Base-by-base conservation (phyloP, 23 tunicate genomes). In the Ciona savignyi region DNA sequence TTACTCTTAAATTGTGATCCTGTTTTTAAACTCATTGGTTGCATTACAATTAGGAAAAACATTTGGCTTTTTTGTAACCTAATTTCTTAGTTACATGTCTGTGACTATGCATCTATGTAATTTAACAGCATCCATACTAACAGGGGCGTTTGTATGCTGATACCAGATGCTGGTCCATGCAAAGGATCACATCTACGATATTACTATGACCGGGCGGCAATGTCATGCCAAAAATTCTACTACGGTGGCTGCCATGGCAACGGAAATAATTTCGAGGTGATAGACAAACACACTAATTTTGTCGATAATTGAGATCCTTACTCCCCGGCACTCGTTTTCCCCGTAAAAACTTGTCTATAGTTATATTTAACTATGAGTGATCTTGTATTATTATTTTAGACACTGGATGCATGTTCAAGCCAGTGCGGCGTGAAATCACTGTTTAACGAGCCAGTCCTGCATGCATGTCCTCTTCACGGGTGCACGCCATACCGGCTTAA, bases 221-320 rank as follows among this genome's bases (percentile, higher is more conserved):
- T 34, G 26, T 1, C n/a, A 3, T 82, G 87, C 65, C 27, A 82
- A 29, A 72, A 15, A 26, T 82, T 82, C 61, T 1, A 29, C 22
- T 82, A 82, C 64, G 87, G 87, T 0, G 87, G 87, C 4, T 82
- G 87, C 49, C 27, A 33, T 26, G 87, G 87, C 56, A 82, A 82
- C 34, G 62, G 21, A 0, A 82, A 82, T 75, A 82, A 82, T 70
- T 82, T 82, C 68, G 80, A 82, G 80, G 87, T 82, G 48, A 48
- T 1, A 33, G n/a, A n/a, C n/a, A n/a, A n/a, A n/a, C n/a, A n/a
- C n/a, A n/a, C n/a, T n/a, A n/a, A n/a, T n/a, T n/a, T n/a, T n/a
- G n/a, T n/a, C n/a, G n/a, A n/a, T n/a, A n/a, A n/a, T n/a, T n/a
- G n/a, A n/a, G n/a, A n/a, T n/a, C n/a, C n/a, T n/a, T n/a, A n/a